Evolutionary conservation across 2,888 invertebrate species (phyloP), one percentile per base, ranked within the genome.

Genomic region (Strigamia maritima): DNA sequence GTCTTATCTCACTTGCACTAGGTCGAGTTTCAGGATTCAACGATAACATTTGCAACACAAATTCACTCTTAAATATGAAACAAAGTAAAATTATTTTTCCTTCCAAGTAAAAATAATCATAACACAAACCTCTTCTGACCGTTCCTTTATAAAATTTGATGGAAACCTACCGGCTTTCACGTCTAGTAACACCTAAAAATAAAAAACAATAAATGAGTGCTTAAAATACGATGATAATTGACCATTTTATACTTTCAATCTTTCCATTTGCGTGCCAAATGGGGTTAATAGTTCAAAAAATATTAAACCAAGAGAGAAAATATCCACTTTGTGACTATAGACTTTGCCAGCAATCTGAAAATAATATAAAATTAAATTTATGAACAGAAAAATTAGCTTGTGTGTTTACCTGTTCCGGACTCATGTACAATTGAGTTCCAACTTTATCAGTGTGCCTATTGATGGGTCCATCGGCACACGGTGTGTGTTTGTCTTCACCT

Each of bases 351-450:
- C 87, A 35, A 92, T 87, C 86, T 87, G 82, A 16, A 82, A 82
- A 75, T 2, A 44, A 16, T n/a, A 79, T 16, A 79, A 10, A 60
- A 78, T 22, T 86, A 82, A 49, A 81, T 31, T 31, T 31, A 6
- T 81, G 78, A 60, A 60, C 44, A 81, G 65, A 74, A 60, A 38
- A 16, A 75, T 74, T 54, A 28, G n/a, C 24, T 78, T n/a, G 4
- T n/a, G 10, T 40, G 28, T 80, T 79, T 81, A 90, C 89, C 87
- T 98, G 98, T 85, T 99, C 98, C 0, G 98, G 98, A 54, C 97
- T 97, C 98, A 99, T 99, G 87, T 99, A 99, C 1, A 98, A 89
- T 81, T 93, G 92, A 0, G 99, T 99, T 28, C 98, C 96, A 54
- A 92, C 91, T 81, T 89, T 88, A 74, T 89, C 88, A 0, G 89